Evolutionary conservation across 2,797 vertebrate species (phyloP), one percentile per base, ranked within the genome.

Genomic region (Arctocebus calabarensis): DNA sequence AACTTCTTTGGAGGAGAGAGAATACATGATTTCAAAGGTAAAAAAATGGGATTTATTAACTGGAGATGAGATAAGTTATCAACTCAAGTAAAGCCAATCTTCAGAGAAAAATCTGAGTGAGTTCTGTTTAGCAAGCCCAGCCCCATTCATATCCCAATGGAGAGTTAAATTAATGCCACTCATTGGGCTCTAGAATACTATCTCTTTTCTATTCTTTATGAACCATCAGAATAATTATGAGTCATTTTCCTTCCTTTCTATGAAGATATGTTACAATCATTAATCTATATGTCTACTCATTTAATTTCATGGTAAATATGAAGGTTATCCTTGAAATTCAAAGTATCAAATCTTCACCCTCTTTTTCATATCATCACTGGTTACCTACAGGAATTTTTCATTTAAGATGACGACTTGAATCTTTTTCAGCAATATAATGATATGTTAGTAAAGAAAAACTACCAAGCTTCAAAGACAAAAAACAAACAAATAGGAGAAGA

Each of bases 221-320:
- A 91, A n/a, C 68, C 29, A 57, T 40, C 43, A 74, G 32, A 57
- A 85, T 83, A 57, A 84, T 61, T 61, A 81, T 61, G 40, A 83
- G 48, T 77, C 55, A 83, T 86, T 73, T 2, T 89, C 74, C 20
- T 43, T 91, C 43, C 8, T 75, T 83, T 75, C 27, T 9, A 78
- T 75, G 11, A 94, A 92, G 62, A 91, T 7, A 23, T 91, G 9
- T 92, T 78, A 40, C 4, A 90, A 14, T 84, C 87, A 88, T 85
- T 81, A 73, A 62, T 45, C 23, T 90, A 6, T n/a, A 27, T 82
- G 29, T 66, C 20, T 89, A 59, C 23, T 66, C 22, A 73, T 25
- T 61, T 57, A 92, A 25, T 66, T 78, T 82, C 86, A 77, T 3
- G 71, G 25, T 82, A 71, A 48, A 73, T 61, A 34, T 77, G 17